Evolutionary conservation across 2,113 vertebrate genomes (phyloP), one percentile per base, ranked within the genome.

Genomic region (Nycticryphes semicollaris): DNA sequence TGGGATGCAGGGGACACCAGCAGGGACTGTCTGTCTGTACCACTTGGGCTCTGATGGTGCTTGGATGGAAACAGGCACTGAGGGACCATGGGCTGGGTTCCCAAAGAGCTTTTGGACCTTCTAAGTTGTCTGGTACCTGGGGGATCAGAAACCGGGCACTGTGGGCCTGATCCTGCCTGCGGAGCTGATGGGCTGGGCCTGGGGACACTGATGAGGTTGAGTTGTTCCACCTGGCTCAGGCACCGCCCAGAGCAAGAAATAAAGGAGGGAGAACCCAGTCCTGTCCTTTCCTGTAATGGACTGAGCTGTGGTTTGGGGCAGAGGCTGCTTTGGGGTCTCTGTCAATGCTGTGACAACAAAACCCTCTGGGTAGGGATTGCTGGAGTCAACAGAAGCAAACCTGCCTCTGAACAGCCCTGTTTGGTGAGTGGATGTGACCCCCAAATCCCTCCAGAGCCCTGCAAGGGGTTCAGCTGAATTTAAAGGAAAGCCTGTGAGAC

Each of bases 41-140:
- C 0, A 2, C 48, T 47, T 14, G 3, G 2, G 27, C 10, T 39
- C 13, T 1, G 10, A 4, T 1, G 3, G 59, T 16, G n/a, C 33
- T 72, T 0, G 6, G 54, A 5, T n/a, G 57, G 63, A 17, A 88
- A 30, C 12, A 7, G 48, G 25, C 33, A 39, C 7, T 0, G 3
- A 75, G 37, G 45, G 57, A 8, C 21, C 0, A 0, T 0, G 2
- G 19, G 14, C 22, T 68, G 1, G 6, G 35, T 37, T 14, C 43
- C 63, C 48, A 23, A 63, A 85, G 28, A 47, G 24, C 23, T 50
- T 79, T 43, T 27, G 41, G 63, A 17, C 16, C 21, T 30, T 30
- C 43, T 35, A 69, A 18, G n/a, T 66, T 24, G 13, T 19, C n/a
- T 1, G 1, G 33, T 14, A 31, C 27, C 10, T 1, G 3, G 19